Base-by-base conservation (phyloP, 2,113 vertebrate species). In the Pholis gunnellus region DNA sequence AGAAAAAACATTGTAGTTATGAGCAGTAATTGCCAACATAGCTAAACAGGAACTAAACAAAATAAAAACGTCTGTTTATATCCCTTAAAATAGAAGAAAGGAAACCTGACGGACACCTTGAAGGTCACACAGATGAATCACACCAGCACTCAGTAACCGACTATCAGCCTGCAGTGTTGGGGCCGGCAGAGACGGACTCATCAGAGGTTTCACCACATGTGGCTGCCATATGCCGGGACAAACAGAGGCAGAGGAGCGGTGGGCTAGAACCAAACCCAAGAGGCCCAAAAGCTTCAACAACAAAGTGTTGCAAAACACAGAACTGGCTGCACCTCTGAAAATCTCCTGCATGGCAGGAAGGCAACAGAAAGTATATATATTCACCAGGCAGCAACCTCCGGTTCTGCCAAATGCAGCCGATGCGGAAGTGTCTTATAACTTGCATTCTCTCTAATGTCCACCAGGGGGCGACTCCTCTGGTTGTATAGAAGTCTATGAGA, bases 221-320 rank as follows among this genome's bases (percentile, higher is more conserved):
- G 85, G 85, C 67, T 4, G 25, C 85, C 88, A 90, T n/a, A 79
- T 87, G 84, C 42, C n/a, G 18, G n/a, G 34, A 75, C 77, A 77
- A 78, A 34, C 61, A 78, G 65, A 40, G 73, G 56, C 46, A 44
- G 61, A 75, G 59, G 59, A 52, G 50, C 1, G 18, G 48, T 5
- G 46, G 34, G 13, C 36, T 48, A 34, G 31, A 46, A 70, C 5
- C 15, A 70, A 66, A 40, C n/a, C 27, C 56, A 18, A 54, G 15
- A 54, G 52, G 42, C 44, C 61, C n/a, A 15, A 18, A 27, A 57
- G 14, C 4, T 46, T 40, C 46, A 74, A 27, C 40, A 14, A 29
- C 22, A 36, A 6, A 52, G 22, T 4, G 68, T 18, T 9, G 17
- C 22, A 0, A 10, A 25, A 9, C 10, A 42, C 44, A 72, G 8